Evolutionary conservation across 2,113 vertebrate genomes (phyloP).

Genomic region (Semicossyphus pulcher): DNA sequence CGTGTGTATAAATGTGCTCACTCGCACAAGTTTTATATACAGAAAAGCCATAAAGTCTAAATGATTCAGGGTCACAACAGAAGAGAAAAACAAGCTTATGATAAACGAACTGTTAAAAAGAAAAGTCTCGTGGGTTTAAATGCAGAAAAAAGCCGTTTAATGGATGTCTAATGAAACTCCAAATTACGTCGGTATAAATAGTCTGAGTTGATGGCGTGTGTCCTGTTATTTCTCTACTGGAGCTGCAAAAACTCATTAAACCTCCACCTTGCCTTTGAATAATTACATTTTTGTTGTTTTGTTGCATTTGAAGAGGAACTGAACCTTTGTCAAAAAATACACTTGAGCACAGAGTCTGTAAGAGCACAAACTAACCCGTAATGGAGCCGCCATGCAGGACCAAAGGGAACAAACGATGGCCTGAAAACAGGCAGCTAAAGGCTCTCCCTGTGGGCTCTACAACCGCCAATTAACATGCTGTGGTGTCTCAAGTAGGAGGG

Average conservation of each 20-base stretch:
- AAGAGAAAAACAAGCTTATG: neutral
- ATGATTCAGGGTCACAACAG: neutral
- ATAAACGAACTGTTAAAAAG: neutral
- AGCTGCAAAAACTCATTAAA: slow-evolving; percentile 30
- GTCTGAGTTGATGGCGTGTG: slow-evolving; percentile 14
- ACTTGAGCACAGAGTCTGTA: neutral
- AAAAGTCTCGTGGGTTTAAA: neutral
- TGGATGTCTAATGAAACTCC: slow-evolving; percentile 9
- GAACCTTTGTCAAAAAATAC: neutral
- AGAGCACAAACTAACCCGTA: slow-evolving; percentile 11
- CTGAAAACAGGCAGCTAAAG: slow-evolving; percentile 4
- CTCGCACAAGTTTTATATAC: neutral
- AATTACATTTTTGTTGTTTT: neutral
- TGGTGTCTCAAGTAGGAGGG: slow-evolving; percentile 3
- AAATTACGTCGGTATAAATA: slow-evolving; percentile 23
- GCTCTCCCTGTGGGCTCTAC: slow-evolving; percentile 2
- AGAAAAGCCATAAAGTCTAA: neutral
- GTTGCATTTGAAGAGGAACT: slow-evolving; percentile 6
- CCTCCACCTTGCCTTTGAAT: neutral
- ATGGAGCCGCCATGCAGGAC: neutral
- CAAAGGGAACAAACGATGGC: neutral
- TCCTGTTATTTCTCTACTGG: slow-evolving; percentile 5
- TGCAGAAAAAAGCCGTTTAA: neutral
- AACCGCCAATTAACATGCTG: slow-evolving; percentile 35
- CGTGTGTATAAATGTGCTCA: no score